These are phyloP conservation scores for Rhizomys pruinosus DNA, from an alignment of 2,113 vertebrate species.

Conservation along the genomic window DNA sequence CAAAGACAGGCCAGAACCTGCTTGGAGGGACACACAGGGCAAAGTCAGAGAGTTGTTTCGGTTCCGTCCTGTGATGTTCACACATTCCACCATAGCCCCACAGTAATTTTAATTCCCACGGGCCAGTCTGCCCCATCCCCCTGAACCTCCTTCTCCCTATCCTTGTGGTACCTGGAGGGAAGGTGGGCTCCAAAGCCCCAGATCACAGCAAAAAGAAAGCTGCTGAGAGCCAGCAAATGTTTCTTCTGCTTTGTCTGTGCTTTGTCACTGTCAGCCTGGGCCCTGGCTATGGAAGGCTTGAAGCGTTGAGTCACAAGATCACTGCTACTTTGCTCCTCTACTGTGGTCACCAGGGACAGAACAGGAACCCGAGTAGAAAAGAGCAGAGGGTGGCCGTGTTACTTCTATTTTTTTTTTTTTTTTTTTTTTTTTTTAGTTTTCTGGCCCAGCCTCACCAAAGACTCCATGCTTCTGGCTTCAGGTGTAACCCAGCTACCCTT, in stretches of 20 bases:
- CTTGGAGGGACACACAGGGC: neutral
- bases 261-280: neutral
- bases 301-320: constrained; percentile 18
- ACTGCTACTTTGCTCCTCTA: neutral
- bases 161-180: constrained; percentile 85
- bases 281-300: neutral
- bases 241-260: neutral
- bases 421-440: neutral
- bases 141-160: neutral
- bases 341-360: neutral
- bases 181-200: constrained; percentile 93
- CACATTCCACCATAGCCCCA: neutral
- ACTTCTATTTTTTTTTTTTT: neutral
- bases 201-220: constrained; percentile 90
- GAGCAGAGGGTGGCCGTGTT: neutral
- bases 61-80: neutral
- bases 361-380: constrained; percentile 65
- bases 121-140: neutral
- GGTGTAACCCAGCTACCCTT: neutral
- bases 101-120: neutral
- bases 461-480: neutral
- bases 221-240: constrained; percentile 80
- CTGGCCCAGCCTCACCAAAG: neutral
- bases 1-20: constrained; percentile 89
- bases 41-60: neutral